A percentile compares a stretch with the other conserved stretches of the same genome.
These are phyloP conservation scores for Brachionus sp. DNA, from an alignment of 1,140 invertebrate genomes.

Conservation along the genomic window DNA sequence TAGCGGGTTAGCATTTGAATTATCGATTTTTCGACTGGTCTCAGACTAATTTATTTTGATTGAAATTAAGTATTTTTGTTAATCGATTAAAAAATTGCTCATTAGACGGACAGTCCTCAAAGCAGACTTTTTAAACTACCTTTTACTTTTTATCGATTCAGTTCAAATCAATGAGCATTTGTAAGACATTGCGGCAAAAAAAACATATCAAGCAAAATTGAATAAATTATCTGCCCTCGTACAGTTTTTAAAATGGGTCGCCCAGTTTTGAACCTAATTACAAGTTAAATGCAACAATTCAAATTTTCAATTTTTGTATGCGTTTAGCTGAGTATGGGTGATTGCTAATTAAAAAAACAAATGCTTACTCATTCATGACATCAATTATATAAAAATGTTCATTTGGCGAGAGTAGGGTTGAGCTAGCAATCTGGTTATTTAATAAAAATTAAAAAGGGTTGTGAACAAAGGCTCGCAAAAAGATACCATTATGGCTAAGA, in stretches of 20 bases:
- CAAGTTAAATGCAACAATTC: background rate
- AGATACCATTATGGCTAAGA: constrained; percentile 28
- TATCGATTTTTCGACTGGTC: background rate
- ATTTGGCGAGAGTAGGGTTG: background rate
- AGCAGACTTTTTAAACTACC: too few species aligned
- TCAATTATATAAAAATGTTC: constrained; percentile 42
- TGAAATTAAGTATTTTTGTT: background rate
- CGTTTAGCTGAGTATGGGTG: background rate
- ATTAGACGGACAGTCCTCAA: background rate
- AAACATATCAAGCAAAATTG: too few species aligned
- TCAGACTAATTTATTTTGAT: background rate
- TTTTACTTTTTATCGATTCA: background rate
- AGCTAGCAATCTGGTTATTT: constrained; percentile 22
- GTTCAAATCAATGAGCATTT: background rate
- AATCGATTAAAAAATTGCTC: background rate
- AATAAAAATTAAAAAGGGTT: background rate
- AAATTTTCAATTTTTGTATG: background rate
- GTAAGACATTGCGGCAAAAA: background rate
- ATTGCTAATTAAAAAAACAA: constrained; percentile 28
- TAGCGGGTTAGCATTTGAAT: background rate
- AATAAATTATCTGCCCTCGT: too few species aligned
- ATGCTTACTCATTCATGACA: constrained; percentile 40
- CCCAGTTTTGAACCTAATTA: background rate
- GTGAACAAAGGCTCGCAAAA: background rate
- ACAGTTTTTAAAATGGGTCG: background rate